Evolutionary conservation across 2,888 invertebrate species (phyloP), one percentile per base, ranked within the genome.

Genomic region (Phragmatobia fuliginosa): DNA sequence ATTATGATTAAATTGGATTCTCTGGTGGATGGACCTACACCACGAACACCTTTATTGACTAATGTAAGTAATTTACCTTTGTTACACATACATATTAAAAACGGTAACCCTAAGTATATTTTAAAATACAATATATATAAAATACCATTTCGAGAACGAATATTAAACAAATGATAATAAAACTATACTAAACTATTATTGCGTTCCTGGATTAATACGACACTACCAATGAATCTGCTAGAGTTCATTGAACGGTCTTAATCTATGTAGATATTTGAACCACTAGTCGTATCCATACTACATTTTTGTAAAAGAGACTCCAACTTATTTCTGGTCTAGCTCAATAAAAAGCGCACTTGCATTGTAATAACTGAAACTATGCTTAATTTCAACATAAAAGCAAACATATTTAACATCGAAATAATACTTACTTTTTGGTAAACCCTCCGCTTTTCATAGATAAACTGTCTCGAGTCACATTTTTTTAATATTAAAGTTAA

Each of bases 241-340:
- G 59, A 66, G 79, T 78, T 81, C 71, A 78, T 52, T 73, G 79
- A 74, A 73, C 72, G 71, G 74, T 70, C 72, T 70, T 69, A 70
- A 66, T 76, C 36, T 71, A 61, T 7, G 67, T 58, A 58, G 60
- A n/a, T 70, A 70, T 56, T 45, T 32, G 56, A 49, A 49, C 52
- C 59, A 75, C 32, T 61, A 61, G 16, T 52, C 56, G 21, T 62
- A 58, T 32, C 41, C 33, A 45, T 21, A 28, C 16, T 16, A 28
- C 18, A 16, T 28, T 69, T 41, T 65, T 21, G 21, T 62, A n/a
- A 66, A 66, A 59, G 5, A 62, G 60, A 21, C 66, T 28, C 4
- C 14, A 66, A 64, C 45, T 67, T 61, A 71, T 64, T 56, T 60
- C 58, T 67, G 21, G 61, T 45, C 31, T 38, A 10, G 58, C 25